Conservation (phyloP, 1,140 invertebrate species). For the Scaptomyza graminum region DNA sequence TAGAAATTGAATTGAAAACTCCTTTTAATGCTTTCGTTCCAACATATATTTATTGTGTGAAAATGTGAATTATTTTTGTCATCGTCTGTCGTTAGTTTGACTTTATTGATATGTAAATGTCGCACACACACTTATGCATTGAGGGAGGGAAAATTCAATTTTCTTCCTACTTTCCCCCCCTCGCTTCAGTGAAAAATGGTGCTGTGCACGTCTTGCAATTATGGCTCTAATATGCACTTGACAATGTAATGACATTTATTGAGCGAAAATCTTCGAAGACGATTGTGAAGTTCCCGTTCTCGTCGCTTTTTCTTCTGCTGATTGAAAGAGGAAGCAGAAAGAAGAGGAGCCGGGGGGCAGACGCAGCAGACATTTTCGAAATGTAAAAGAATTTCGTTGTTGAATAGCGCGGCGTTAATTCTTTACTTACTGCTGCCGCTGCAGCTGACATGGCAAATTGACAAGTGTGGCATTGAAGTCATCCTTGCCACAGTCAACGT, state of each 20-base stretch:
- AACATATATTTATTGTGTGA: conserved; percentile 5
- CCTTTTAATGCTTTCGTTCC: not conserved
- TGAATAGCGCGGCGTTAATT: conserved; percentile 69
- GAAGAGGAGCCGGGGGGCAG: conserved; percentile 9
- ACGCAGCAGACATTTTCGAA: conserved; percentile 60
- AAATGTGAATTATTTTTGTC: not conserved
- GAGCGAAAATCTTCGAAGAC: conserved; percentile 44
- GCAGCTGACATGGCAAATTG: conserved; percentile 72
- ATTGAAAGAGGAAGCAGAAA: conserved; percentile 63
- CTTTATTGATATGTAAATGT: conserved; percentile 51
- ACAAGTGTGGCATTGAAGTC: conserved; percentile 38
- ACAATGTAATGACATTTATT: conserved; percentile 81
- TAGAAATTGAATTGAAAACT: too few species aligned
- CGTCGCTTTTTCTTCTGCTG: conserved; percentile 28
- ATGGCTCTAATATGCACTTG: conserved; percentile 80
- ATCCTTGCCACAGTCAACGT: not conserved
- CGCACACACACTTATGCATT: conserved; percentile 30
- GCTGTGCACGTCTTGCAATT: conserved; percentile 73
- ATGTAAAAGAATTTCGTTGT: conserved; percentile 63
- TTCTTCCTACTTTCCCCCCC: not conserved
- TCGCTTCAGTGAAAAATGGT: conserved; percentile 37
- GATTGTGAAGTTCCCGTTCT: conserved; percentile 34
- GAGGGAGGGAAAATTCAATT: conserved; percentile 25
- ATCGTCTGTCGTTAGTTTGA: conserved; percentile 53
- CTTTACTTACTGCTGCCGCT: conserved; percentile 17